Base-by-base conservation (phyloP, 2,888 invertebrate genomes). In the Pammene aurita region DNA sequence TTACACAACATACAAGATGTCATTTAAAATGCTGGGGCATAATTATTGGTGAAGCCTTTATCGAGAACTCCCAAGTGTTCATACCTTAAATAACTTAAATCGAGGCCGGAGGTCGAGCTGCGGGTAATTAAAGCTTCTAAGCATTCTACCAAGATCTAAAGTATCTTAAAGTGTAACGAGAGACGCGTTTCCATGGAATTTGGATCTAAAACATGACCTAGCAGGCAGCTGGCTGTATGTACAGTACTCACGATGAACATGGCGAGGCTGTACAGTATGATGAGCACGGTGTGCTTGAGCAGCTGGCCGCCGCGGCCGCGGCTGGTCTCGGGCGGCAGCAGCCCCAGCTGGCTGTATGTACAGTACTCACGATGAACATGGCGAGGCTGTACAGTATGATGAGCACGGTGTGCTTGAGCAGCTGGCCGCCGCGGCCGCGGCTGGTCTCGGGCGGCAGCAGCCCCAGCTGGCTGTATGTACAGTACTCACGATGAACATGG, bases 191-290 rank as follows among this genome's bases (percentile, higher is more conserved):
- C n/a, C n/a, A n/a, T n/a, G n/a, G n/a, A n/a, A n/a, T n/a, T n/a
- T n/a, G n/a, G n/a, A n/a, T n/a, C n/a, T n/a, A n/a, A n/a, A n/a
- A n/a, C n/a, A n/a, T n/a, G n/a, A n/a, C n/a, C n/a, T n/a, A n/a
- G n/a, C n/a, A n/a, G n/a, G n/a, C n/a, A n/a, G n/a, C n/a, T n/a
- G n/a, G n/a, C n/a, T n/a, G n/a, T n/a, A n/a, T n/a, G n/a, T n/a
- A n/a, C n/a, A n/a, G 48, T 48, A 94, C 96, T 94, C 84, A 97
- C 97, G 82, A 98, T 95, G 88, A 98, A 97, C 96, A 98, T 98
- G 52, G 96, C 96, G 75, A 96, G 95, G 65, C 95, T 93, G 72
- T 98, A 93, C 18, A 96, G 90, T 69, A 98, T 95, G 64, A 98
- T 91, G 56, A 98, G 93, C 35, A 97, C 95, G 41, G 96, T 95